Base-by-base conservation (phyloP, 2,797 vertebrate genomes). In the Pteropus rufus region DNA sequence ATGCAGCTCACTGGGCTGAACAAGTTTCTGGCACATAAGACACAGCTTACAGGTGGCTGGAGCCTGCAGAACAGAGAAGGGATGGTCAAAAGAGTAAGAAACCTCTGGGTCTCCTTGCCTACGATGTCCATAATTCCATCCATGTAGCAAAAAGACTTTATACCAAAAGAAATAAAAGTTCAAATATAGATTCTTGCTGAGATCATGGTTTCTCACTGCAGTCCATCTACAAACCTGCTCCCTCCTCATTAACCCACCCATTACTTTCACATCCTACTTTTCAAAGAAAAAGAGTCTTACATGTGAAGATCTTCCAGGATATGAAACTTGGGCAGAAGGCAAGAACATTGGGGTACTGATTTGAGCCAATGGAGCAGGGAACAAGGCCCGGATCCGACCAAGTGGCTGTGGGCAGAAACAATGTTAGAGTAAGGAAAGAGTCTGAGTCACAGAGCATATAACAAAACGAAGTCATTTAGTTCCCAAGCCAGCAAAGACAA, bases 11-110 rank as follows among this genome's bases (percentile, higher is more conserved):
- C 98, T 98, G 0, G 98, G 98, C 62, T 99, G 99, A 90, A 99
- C 99, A 0, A 98, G 98, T 95, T 99, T 99, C 98, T 99, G 99
- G 97, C 99, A 99, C 98, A 99, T 99, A 24, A 99, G 98, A 97
- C 99, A 99, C 83, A 99, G 98, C 94, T 99, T 99, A n/a, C 98
- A 99, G 54, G 98, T 96, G 52, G 98, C 96, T 0, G 98, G 98
- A 93, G 82, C 95, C 98, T 99, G 87, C 14, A 81, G 49, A 49
- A 41, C 0, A 95, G 77, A 94, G 58, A 52, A 79, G 4, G 18
- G 58, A 79, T 0, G 4, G 54, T 92, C 85, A 92, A 49, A 69
- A 62, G 29, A 36, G 56, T 62, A 46, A 84, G 52, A 83, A 82
- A 58, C 6, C 58, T 62, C 84, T 15, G 29, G 9, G 23, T 79